Evolutionary conservation across 2,888 invertebrate genomes (phyloP).

Genomic region (Phragmatobia fuliginosa): DNA sequence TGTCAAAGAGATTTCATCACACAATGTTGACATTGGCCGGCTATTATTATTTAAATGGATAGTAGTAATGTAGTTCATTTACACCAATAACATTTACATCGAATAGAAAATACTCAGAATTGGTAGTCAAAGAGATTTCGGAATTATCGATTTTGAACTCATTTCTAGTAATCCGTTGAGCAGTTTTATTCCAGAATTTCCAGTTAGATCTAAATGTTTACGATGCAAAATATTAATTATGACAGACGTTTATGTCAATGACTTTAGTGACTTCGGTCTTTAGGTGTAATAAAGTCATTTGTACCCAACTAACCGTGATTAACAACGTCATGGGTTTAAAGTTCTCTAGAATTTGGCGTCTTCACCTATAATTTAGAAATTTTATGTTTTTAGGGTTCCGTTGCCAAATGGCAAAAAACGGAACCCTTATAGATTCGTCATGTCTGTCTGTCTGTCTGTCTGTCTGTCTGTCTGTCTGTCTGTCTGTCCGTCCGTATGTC

Average conservation of each 20-base stretch:
- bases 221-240: slow-evolving; percentile 43
- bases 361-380: slow-evolving; percentile 1
- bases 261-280: slow-evolving; percentile 32
- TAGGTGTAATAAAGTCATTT: slow-evolving; percentile 46
- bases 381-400: slow-evolving; percentile 14
- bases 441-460: too few relatives aligned
- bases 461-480: too few relatives aligned
- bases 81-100: too few relatives aligned
- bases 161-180: slow-evolving; percentile 32
- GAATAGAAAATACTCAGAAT: neutral
- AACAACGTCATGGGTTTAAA: slow-evolving; percentile 9
- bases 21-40: too few relatives aligned
- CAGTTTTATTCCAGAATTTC: slow-evolving; percentile 38
- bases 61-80: too few relatives aligned
- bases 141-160: slow-evolving; percentile 2
- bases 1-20: too few relatives aligned
- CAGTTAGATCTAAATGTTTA: slow-evolving; percentile 44
- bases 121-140: neutral
- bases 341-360: slow-evolving; percentile 12
- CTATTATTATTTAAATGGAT: too few relatives aligned
- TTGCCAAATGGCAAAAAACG: too few relatives aligned
- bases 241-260: slow-evolving; percentile 38
- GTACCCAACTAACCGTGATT: slow-evolving; percentile 10
- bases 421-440: too few relatives aligned
- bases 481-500: too few relatives aligned